phyloP scores from a whole-genome alignment of 1,140 invertebrate species.

The Pygmarrhopalites habei region DNA sequence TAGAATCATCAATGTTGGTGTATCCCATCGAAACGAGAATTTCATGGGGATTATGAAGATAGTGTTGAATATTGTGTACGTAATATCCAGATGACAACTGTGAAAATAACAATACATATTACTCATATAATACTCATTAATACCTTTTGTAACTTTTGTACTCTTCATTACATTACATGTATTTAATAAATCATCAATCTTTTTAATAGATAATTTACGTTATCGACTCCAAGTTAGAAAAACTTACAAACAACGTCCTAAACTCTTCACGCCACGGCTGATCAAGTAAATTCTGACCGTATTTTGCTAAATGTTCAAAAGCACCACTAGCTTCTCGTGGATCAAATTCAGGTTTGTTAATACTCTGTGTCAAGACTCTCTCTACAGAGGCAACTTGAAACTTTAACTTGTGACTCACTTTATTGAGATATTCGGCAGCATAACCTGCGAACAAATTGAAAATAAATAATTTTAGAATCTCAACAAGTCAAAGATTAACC shows the following conservation, averaged over 20 bases:
- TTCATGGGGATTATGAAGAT: conserved; percentile 63
- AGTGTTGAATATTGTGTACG: conserved; percentile 73
- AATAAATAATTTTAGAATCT: background rate
- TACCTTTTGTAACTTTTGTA: too few species aligned
- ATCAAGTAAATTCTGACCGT: conserved; percentile 72
- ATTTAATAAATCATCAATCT: too few species aligned
- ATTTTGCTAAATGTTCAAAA: conserved; percentile 73
- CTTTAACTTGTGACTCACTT: conserved; percentile 70
- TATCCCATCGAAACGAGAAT: conserved; percentile 78
- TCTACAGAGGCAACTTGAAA: conserved; percentile 65
- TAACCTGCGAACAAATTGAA: conserved; percentile 51
- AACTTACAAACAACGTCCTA: conserved; percentile 60
- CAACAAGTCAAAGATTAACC: background rate
- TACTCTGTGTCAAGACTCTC: conserved; percentile 59
- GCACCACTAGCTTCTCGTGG: conserved; percentile 69
- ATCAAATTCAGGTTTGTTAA: conserved; percentile 63
- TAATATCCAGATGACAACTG: conserved; percentile 78
- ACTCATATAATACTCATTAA: background rate
- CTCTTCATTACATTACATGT: too few species aligned
- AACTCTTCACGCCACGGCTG: conserved; percentile 86
- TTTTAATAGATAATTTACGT: background rate
- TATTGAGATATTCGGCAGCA: conserved; percentile 65
- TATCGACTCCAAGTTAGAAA: background rate
- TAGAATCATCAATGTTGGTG: conserved; percentile 51
- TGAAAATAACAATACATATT: conserved; percentile 38